Base-by-base conservation (phyloP, 37 sponge, comb jelly and placozoan genomes). In the Beroe ovata region DNA sequence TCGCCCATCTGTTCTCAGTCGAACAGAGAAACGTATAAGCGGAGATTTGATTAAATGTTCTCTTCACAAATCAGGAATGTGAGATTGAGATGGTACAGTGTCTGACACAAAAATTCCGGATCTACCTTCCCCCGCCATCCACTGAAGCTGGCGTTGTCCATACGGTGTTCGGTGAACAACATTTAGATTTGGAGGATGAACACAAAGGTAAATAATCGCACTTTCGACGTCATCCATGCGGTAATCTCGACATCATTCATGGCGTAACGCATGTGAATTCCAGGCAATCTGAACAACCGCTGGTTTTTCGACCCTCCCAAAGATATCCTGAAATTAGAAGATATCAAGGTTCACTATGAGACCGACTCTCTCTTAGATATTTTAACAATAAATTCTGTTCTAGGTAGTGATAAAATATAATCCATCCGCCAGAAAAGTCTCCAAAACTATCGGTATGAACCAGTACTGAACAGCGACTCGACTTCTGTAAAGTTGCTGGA, bases 231-330 rank as follows among this genome's bases (percentile, higher is more conserved):
- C n/a, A n/a, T n/a, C n/a, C n/a, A n/a, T n/a, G n/a, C n/a, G n/a
- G n/a, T n/a, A n/a, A n/a, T n/a, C n/a, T n/a, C n/a, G n/a, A n/a
- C n/a, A n/a, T n/a, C n/a, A n/a, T n/a, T n/a, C n/a, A n/a, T n/a
- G n/a, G n/a, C n/a, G n/a, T n/a, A n/a, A n/a, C n/a, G n/a, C n/a
- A n/a, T n/a, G n/a, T n/a, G n/a, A n/a, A n/a, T n/a, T n/a, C 33
- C 54, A 77, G 84, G 84, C n/a, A 77, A 77, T 20, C 38, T 77
- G 6, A 77, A 77, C 47, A 77, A 77, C 8, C 38, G 36, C 42
- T 77, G 84, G 84, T 77, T 42, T 40, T 77, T 77, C 28, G 84
- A 77, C 1, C 84, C 84, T 3, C 84, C 84, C 8, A 8, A 0
- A 1, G 84, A 77, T 23, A 30, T 77, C 11, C 19, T 36, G 22